Evolutionary conservation across 1,140 invertebrate genomes (phyloP).

Genomic region (Neomicropteryx cornuta): DNA sequence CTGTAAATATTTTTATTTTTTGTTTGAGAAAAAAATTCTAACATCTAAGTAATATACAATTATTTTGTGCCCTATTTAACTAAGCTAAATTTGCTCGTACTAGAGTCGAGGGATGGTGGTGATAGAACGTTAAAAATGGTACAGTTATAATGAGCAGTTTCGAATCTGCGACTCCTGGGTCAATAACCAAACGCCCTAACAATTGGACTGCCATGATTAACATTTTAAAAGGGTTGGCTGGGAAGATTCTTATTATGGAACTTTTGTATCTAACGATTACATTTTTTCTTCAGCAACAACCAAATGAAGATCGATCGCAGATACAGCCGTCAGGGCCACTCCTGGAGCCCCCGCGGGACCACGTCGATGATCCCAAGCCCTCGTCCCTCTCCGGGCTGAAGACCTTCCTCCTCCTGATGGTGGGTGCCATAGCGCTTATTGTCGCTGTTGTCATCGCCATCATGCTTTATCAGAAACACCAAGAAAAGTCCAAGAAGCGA

Average conservation of each 20-base stretch:
- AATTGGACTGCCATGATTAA: not conserved
- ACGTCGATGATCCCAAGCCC: conserved; percentile 78
- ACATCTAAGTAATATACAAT: conserved; percentile 1
- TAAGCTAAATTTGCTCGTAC: not conserved
- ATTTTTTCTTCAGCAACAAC: conserved; percentile 43
- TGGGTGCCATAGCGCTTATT: conserved; percentile 65
- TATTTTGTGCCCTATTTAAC: not conserved
- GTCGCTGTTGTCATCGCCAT: conserved; percentile 75
- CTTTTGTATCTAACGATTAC: too few relatives aligned
- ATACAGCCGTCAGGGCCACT: conserved; percentile 70
- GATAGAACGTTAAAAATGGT: not conserved
- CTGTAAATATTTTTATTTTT: conserved; percentile 1
- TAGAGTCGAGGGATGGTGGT: not conserved
- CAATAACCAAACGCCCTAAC: not conserved
- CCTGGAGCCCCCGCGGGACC: conserved; percentile 78
- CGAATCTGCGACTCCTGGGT: not conserved
- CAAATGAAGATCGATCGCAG: conserved; percentile 57
- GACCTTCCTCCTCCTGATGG: conserved; percentile 76
- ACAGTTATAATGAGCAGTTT: not conserved
- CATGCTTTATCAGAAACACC: conserved; percentile 84
- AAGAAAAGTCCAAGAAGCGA: conserved; percentile 79
- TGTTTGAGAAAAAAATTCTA: conserved; percentile 1
- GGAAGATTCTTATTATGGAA: conserved; percentile 3
- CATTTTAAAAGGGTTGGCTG: not conserved
- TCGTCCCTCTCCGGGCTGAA: conserved; percentile 74